A percentile compares a stretch with the other conserved stretches of the same genome.
phyloP scores from a whole-genome alignment of 2,797 vertebrate species.

The Malurus splendens region DNA sequence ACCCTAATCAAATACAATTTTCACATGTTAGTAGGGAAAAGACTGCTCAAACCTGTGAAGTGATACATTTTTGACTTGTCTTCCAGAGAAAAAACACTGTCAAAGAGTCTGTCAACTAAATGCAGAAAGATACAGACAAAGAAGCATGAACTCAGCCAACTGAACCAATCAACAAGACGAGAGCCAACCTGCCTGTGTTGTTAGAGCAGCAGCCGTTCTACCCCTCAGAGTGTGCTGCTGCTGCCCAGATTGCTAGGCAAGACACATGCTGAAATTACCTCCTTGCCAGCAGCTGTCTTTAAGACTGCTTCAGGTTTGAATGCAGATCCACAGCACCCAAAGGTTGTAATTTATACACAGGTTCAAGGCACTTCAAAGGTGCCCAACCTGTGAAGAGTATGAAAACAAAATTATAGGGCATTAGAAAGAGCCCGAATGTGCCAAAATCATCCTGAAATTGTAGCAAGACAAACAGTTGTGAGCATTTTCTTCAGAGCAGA shows the following conservation, averaged over 20 bases:
- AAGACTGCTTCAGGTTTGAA: conserved; percentile 40
- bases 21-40: neutral
- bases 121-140: conserved; percentile 35
- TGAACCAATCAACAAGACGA: neutral
- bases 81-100: conserved; percentile 8
- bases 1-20: neutral
- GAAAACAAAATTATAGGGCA: conserved; percentile 12
- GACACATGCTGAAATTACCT: neutral
- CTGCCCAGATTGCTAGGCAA: conserved; percentile 41
- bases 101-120: conserved; percentile 47
- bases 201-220: conserved; percentile 3
- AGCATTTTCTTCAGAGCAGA: neutral
- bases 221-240: neutral
- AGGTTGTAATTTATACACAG: conserved; percentile 44
- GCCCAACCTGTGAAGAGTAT: conserved; percentile 4
- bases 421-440: neutral
- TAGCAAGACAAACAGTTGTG: neutral
- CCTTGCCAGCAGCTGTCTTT: conserved; percentile 34
- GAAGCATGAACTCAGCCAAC: neutral
- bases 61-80: neutral
- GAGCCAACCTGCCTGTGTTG: neutral
- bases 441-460: neutral
- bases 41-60: neutral
- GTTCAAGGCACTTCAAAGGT: conserved; percentile 38
- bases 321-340: conserved; percentile 35